phyloP scores from a whole-genome alignment of 2,797 vertebrate genomes.

The Hydrophis major region DNA sequence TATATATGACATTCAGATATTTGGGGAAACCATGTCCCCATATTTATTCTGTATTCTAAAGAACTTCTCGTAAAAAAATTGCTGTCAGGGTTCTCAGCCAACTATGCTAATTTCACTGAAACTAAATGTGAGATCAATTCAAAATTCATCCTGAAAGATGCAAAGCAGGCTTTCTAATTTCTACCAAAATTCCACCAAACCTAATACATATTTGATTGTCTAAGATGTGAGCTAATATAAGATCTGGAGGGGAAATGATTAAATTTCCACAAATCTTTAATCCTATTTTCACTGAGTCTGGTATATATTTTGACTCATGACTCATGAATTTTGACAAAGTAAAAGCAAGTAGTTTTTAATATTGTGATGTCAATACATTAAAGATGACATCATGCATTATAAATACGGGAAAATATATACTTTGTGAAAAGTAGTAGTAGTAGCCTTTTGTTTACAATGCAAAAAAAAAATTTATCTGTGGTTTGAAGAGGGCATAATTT shows the following conservation, averaged over 20 bases:
- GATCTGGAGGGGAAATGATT: not conserved
- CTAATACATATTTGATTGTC: not conserved
- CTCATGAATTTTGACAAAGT: not conserved
- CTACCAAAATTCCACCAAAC: not conserved
- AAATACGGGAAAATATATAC: constrained; percentile 29
- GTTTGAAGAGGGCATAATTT: constrained; percentile 4
- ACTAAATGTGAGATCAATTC: not conserved
- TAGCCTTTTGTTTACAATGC: constrained; percentile 3
- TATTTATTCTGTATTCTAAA: not conserved
- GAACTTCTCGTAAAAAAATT: not conserved
- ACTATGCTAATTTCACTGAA: not conserved
- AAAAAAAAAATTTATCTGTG: not conserved
- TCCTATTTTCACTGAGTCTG: not conserved
- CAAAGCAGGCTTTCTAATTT: not conserved
- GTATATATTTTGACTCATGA: not conserved
- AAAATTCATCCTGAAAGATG: not conserved
- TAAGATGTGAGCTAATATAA: not conserved
- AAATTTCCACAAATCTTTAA: not conserved
- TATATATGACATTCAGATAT: not conserved
- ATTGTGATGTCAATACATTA: not conserved
- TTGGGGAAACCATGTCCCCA: not conserved
- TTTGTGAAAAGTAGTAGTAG: constrained; percentile 21
- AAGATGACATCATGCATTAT: not conserved
- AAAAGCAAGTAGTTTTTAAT: not conserved
- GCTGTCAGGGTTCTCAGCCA: not conserved